Evolutionary conservation across 2,888 invertebrate genomes (phyloP).

Genomic region (Schrankia costaestrigalis): DNA sequence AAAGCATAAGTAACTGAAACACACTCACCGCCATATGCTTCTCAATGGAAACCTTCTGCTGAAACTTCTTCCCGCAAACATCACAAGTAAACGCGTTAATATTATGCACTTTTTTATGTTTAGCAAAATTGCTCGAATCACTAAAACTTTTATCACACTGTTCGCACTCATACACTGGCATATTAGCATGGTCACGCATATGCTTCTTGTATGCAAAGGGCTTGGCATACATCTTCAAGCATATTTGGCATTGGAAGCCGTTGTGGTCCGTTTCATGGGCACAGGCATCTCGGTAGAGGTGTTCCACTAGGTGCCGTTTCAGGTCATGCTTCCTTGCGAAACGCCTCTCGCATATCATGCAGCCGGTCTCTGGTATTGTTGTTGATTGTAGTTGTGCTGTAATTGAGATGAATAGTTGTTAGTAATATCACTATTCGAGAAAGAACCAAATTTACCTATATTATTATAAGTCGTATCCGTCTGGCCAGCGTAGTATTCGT

Average conservation of each 20-base stretch:
- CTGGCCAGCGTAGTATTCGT: too few relatives aligned
- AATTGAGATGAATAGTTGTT: neutral
- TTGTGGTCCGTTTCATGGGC: constrained; percentile 2
- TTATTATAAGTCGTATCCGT: too few relatives aligned
- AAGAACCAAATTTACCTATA: neutral
- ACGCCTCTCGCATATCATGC: constrained; percentile 34
- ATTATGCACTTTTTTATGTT: constrained; percentile 67
- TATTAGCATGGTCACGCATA: constrained; percentile 51
- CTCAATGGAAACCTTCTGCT: constrained; percentile 32
- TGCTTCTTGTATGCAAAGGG: constrained; percentile 48
- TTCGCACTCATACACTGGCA: constrained; percentile 56
- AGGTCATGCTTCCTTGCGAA: constrained; percentile 43
- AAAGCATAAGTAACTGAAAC: constrained; percentile 1
- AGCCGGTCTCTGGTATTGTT: constrained; percentile 19
- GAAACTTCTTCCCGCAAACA: constrained; percentile 55
- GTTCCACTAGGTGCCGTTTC: constrained; percentile 58
- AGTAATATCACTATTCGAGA: constrained; percentile 14
- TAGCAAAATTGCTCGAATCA: constrained; percentile 64
- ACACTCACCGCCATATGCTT: constrained; percentile 50
- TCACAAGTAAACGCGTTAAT: constrained; percentile 42
- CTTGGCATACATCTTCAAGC: constrained; percentile 12
- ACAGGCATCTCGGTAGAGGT: constrained; percentile 50
- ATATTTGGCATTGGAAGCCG: constrained; percentile 45
- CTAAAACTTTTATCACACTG: constrained; percentile 57
- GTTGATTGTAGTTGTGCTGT: neutral